Evolutionary conservation across 2,797 vertebrate species (phyloP).

Genomic region (Clarias pachynema): DNA sequence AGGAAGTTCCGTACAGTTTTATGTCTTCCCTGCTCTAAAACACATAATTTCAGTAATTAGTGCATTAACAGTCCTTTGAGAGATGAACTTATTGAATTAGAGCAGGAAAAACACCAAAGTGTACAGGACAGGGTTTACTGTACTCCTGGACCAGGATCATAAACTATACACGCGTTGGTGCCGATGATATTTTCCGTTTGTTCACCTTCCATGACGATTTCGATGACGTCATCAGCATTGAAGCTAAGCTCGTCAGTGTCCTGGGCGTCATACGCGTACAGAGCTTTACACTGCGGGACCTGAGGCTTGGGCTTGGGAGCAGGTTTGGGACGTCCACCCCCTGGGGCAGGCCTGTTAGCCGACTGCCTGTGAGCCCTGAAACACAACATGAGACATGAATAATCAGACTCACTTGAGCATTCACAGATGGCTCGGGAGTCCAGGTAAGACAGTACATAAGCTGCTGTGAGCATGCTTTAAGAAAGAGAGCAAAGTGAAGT

Average conservation of each 20-base stretch:
- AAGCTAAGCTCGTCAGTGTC: constrained; percentile 99
- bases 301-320: constrained; percentile 96
- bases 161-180: not conserved
- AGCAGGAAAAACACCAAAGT: not conserved
- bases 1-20: too few species aligned
- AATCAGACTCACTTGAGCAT: constrained; percentile 3
- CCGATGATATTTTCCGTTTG: not conserved
- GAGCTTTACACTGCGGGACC: constrained; percentile 93
- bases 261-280: constrained; percentile 97
- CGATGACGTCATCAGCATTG: constrained; percentile 92
- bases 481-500: constrained; percentile 34
- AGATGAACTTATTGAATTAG: not conserved
- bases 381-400: not conserved
- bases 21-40: not conserved
- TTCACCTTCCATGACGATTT: constrained; percentile 93
- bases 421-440: not conserved
- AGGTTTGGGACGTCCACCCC: constrained; percentile 92
- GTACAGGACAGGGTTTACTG: not conserved
- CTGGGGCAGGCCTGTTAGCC: constrained; percentile 82
- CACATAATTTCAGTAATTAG: not conserved
- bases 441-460: not conserved
- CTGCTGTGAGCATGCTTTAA: constrained; percentile 39
- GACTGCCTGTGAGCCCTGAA: constrained; percentile 85
- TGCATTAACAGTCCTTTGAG: too few species aligned
- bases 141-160: not conserved